Evolutionary conservation across 2,888 invertebrate genomes (phyloP), one percentile per base, ranked within the genome.

Genomic region (Papilio elwesi): DNA sequence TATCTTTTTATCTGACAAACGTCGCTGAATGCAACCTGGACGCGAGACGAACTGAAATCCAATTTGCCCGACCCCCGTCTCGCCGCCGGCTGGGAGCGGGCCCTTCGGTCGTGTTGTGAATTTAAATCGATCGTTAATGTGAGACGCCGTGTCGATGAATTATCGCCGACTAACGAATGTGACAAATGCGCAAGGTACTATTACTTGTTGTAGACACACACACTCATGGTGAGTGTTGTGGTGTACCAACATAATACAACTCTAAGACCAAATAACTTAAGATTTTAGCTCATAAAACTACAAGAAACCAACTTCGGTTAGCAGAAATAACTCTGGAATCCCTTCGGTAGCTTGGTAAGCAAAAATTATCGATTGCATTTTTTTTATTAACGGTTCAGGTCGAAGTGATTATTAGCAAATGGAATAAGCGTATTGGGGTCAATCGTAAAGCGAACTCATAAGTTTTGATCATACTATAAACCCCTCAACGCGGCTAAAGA

Each of bases 11-110:
- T 59, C 57, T 36, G 13, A 10, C 3, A 43, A 15, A 43, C 43
- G 47, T 47, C 47, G 16, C 47, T 26, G 57, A 57, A 26, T 48
- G 48, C 36, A 57, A 10, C 55, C 10, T 47, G 36, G n/a, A 26
- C 13, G 5, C 52, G n/a, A 15, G 51, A 4, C 38, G 69, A 52
- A 64, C 59, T 62, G 73, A 78, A 80, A 83, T 84, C 80, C 80
- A 81, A 84, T 83, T 83, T 80, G 79, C 64, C 53, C 70, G 62
- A 73, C 26, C 73, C 52, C 72, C 62, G 71, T 52, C 70, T 43
- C 70, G 74, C 73, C 67, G 38, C 71, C 55, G 68, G 68, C 64
- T 48, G 64, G 70, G 70, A 48, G 9, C 52, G 68, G 51, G 55
- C 71, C 74, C 71, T 59, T 72, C 70, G 64, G 8, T 43, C 68